Evolutionary conservation across 1,140 invertebrate genomes (phyloP), one percentile per base, ranked within the genome.

Genomic region (Zophobas morio): DNA sequence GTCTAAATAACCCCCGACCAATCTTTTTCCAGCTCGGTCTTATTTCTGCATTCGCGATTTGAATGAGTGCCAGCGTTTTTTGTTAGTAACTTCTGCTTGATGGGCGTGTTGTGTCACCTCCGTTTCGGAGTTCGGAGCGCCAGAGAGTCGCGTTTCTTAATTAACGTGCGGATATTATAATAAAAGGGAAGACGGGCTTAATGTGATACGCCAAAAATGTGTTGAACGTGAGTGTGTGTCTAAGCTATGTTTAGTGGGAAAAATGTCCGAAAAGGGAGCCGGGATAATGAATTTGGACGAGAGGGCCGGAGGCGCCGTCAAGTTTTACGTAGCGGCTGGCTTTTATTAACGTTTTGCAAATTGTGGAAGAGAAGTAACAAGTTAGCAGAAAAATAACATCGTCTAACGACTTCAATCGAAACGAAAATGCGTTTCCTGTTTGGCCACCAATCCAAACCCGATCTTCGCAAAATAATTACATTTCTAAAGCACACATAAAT

Each of bases 171-270:
- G 56, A 60, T 39, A 60, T 60, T 60, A 60, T 60, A 35, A 32
- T 39, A 8, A 8, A 36, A 33, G n/a, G 36, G 8, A 37, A 39
- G 56, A 60, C 56, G 56, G 8, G 34, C 34, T 36, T n/a, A 39
- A 60, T 36, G 56, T 60, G 56, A 60, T 35, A 60, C 56, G 56
- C n/a, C 56, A 60, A 60, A 60, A 60, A 60, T 60, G 33, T 37
- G 34, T 6, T 37, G 56, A 39, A 60, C 56, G 56, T 60, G 56
- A 60, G 56, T 60, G 56, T 60, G 35, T 60, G 56, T 60, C 36
- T 4, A 60, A 60, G 37, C 56, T 60, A 39, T 54, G 53, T 54
- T 51, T 6, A 32, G 49, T 8, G 56, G 35, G 56, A 60, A 60
- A 60, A 60, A 60, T 60, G 37, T 60, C 8, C 56, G 36, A 39